These are phyloP conservation scores for Cephus sareptanus DNA, from an alignment of 2,888 invertebrate species.

Conservation along the genomic window DNA sequence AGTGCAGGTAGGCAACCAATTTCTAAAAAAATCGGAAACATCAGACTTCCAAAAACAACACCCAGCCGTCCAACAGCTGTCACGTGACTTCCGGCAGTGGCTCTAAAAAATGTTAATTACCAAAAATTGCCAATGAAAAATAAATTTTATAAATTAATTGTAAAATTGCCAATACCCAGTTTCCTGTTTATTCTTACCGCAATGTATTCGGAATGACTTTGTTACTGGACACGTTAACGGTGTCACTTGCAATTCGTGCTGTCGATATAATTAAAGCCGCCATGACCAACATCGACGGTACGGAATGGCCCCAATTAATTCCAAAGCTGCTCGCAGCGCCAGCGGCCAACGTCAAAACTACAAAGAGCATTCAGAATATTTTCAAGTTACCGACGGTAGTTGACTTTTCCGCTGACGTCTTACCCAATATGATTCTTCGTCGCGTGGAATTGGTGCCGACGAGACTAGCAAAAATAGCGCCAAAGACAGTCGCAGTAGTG, in stretches of 20 bases:
- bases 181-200: too few species aligned
- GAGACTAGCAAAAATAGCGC: conserved; percentile 47
- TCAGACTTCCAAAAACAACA: conserved; percentile 74
- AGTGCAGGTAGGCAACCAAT: conserved; percentile 78
- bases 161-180: too few species aligned
- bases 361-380: too few species aligned
- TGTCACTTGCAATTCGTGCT: conserved; percentile 63
- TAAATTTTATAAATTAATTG: too few species aligned
- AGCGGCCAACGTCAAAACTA: too few species aligned
- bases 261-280: conserved; percentile 20
- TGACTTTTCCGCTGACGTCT: conserved; percentile 24
- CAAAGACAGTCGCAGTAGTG: conserved; percentile 51
- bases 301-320: conserved; percentile 26
- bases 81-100: too few species aligned
- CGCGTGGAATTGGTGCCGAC: conserved; percentile 38
- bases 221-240: conserved; percentile 63
- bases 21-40: conserved; percentile 74
- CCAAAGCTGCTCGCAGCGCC: too few species aligned
- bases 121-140: too few species aligned
- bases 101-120: too few species aligned
- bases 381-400: too few species aligned
- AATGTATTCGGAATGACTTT: conserved; percentile 28
- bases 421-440: conserved; percentile 48
- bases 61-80: conserved; percentile 70
- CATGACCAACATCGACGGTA: conserved; percentile 17